Evolutionary conservation across 2,797 vertebrate genomes (phyloP).

Genomic region (Anabas testudineus): DNA sequence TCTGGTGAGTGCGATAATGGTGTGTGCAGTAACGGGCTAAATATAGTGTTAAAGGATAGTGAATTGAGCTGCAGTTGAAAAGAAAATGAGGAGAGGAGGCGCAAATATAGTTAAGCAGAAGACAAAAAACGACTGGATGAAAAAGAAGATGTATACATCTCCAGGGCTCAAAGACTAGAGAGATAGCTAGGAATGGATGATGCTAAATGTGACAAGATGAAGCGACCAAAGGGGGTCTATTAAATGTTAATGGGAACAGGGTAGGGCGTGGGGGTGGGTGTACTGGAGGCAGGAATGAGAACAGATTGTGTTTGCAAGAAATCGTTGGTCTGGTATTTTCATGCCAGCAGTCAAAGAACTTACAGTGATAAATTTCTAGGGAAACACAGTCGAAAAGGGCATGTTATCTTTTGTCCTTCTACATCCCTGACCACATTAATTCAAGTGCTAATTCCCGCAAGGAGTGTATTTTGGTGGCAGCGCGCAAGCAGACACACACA

Average conservation of each 20-base stretch:
- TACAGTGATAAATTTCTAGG: conserved; percentile 51
- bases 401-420: conserved; percentile 58
- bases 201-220: conserved; percentile 70
- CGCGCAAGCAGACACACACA: conserved; percentile 38
- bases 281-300: conserved; percentile 45
- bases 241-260: conserved; percentile 70
- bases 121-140: conserved; percentile 37
- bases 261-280: conserved; percentile 24
- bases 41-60: conserved; percentile 42
- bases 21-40: conserved; percentile 45
- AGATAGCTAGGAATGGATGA: conserved; percentile 55
- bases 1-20: conserved; percentile 56
- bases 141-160: conserved; percentile 60
- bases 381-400: conserved; percentile 65
- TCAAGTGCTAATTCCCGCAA: conserved; percentile 59
- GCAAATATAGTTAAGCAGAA: conserved; percentile 35
- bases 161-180: conserved; percentile 42
- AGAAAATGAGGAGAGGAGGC: conserved; percentile 34
- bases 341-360: conserved; percentile 53
- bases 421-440: conserved; percentile 58
- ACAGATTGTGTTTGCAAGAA: conserved; percentile 63
- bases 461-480: conserved; percentile 46
- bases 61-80: conserved; percentile 42
- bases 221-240: conserved; percentile 62
- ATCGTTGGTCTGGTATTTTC: conserved; percentile 51